Conservation (phyloP, 2,888 invertebrate species). For the Pachydiplax longipennis region DNA sequence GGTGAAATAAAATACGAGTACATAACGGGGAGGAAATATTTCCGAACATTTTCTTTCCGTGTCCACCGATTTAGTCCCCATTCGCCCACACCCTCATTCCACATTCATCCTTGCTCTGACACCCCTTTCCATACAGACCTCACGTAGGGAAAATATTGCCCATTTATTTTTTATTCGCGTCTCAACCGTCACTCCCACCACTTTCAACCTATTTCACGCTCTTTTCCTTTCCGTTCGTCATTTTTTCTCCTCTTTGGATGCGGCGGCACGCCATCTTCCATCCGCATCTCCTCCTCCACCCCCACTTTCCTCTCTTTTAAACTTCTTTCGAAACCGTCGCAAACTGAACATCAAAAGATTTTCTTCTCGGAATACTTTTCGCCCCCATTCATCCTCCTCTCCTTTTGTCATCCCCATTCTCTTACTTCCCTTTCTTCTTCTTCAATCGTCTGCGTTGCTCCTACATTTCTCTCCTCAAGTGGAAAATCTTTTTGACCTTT, state of each 20-base stretch:
- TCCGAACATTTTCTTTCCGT: too few relatives aligned
- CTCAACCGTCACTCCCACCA: slow-evolving; percentile 4
- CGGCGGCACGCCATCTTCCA: not conserved
- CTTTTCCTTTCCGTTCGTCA: not conserved
- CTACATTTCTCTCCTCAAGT: too few relatives aligned
- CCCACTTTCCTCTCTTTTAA: not conserved
- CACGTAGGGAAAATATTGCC: not conserved
- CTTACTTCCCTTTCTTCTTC: not conserved
- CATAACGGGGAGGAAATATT: too few relatives aligned
- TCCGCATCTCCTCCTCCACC: too few relatives aligned
- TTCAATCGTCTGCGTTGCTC: not conserved
- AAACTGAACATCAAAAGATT: not conserved
- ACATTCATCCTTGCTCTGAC: not conserved
- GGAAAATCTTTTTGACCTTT: too few relatives aligned
- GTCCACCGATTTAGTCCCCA: not conserved
- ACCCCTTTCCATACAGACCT: not conserved
- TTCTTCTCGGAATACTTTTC: not conserved
- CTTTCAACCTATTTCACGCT: slow-evolving; percentile 28
- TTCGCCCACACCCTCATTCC: not conserved
- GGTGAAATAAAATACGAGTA: too few relatives aligned
- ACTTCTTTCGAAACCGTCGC: not conserved
- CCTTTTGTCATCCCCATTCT: not conserved
- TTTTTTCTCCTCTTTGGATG: not conserved
- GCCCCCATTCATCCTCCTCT: not conserved
- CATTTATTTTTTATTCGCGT: not conserved